Base-by-base conservation (phyloP, 2,797 vertebrate species). In the Cyprinodon diabolis region DNA sequence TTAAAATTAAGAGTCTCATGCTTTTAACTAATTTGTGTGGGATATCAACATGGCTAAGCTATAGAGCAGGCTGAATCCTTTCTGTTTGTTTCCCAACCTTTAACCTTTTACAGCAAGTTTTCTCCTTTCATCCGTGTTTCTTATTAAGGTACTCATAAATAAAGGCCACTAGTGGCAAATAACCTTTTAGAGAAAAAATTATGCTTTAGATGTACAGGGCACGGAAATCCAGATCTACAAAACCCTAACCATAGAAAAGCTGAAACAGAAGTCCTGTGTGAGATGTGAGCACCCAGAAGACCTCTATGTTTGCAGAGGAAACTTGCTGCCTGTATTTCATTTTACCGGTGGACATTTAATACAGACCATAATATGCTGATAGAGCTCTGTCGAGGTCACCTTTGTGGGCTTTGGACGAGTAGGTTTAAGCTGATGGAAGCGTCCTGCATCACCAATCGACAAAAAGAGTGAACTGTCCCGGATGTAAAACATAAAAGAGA, bases 311-410 rank as follows among this genome's bases (percentile, higher is more conserved):
- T 56, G 58, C 13, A 35, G 65, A 82, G 56, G 75, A 74, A 74
- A 58, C 68, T 73, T 74, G 7, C 49, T 77, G 66, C 49, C 30
- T 5, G 69, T 69, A 58, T 48, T 79, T 75, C 71, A 52, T 15
- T 17, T 40, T 48, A 48, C 66, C 35, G 57, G 70, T 71, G 48
- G 68, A 43, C 72, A 58, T 74, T 70, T 66, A 75, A 48, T 51
- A 51, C 43, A 66, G 76, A 70, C 19, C 1, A 35, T 57, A 78
- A 87, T 78, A 72, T 71, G 77, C 78, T 81, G 79, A 86, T 70
- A 15, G 54, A 80, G 83, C 58, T 62, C 66, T 73, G 51, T 58
- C 14, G 11, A 76, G 87, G 86, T 91, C 86, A 90, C 88, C 90
- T 90, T 91, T 84, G 78, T 62, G 69, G 71, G 66, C 49, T n/a